These are phyloP conservation scores for Eupithecia inturbata DNA, from an alignment of 2,888 invertebrate species.

Conservation along the genomic window DNA sequence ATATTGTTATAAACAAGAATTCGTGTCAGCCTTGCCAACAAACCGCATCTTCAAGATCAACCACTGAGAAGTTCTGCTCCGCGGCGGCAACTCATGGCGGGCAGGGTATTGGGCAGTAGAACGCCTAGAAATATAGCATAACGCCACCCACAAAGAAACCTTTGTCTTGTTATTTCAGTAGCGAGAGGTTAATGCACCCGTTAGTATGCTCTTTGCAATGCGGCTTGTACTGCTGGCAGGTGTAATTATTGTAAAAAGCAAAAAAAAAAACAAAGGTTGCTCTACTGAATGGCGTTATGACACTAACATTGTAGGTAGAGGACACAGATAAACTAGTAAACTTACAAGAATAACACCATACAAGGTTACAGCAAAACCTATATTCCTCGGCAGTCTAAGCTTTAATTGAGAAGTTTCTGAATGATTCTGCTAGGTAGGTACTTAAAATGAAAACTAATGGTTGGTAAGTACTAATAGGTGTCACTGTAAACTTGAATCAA, in stretches of 20 bases:
- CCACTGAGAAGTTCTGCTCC: slow-evolving; percentile 74
- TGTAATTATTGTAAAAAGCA: slow-evolving; percentile 45
- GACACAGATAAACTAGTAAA: slow-evolving; percentile 44
- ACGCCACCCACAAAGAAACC: slow-evolving; percentile 55
- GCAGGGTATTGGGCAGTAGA: slow-evolving; percentile 55
- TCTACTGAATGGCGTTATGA: slow-evolving; percentile 57
- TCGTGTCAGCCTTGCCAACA: slow-evolving; percentile 73
- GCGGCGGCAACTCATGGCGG: slow-evolving; percentile 65
- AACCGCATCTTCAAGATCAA: slow-evolving; percentile 67
- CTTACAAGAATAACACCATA: slow-evolving; percentile 34
- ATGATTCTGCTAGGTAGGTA: not conserved
- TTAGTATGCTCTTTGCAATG: slow-evolving; percentile 50
- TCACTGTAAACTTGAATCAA: slow-evolving; percentile 40
- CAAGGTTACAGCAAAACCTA: slow-evolving; percentile 37
- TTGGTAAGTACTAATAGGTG: slow-evolving; percentile 39
- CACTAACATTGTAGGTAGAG: slow-evolving; percentile 43
- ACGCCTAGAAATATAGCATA: slow-evolving; percentile 56
- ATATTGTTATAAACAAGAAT: slow-evolving; percentile 51
- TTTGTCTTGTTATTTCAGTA: slow-evolving; percentile 39
- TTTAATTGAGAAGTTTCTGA: not conserved
- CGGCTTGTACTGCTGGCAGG: slow-evolving; percentile 49
- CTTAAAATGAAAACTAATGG: not conserved
- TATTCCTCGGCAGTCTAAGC: slow-evolving; percentile 2
- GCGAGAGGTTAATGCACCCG: slow-evolving; percentile 53
- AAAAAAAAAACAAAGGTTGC: slow-evolving; percentile 50